phyloP scores from a whole-genome alignment of 2,797 vertebrate species.

The Coccyzus lansbergi region DNA sequence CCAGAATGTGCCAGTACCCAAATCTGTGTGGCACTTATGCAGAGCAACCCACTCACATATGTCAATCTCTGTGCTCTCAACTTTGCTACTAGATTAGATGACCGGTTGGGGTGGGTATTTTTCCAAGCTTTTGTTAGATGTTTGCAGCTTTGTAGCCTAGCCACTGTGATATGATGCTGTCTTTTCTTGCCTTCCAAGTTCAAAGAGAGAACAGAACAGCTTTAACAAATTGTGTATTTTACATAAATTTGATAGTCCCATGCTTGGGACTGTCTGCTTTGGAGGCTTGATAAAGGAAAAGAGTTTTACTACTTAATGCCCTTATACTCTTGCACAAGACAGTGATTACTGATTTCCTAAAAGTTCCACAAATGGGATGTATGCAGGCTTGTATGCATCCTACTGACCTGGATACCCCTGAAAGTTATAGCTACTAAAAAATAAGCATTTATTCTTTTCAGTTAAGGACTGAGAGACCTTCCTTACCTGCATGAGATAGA shows the following conservation, averaged over 20 bases:
- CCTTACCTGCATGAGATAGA: not conserved
- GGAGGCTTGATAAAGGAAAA: not conserved
- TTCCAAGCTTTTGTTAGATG: not conserved
- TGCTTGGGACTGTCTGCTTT: not conserved
- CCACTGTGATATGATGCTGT: not conserved
- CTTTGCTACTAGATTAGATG: not conserved
- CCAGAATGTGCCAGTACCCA: not conserved
- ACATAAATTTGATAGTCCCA: not conserved
- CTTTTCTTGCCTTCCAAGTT: not conserved
- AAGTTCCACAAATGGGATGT: not conserved
- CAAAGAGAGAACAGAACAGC: not conserved
- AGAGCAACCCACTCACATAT: constrained; percentile 11
- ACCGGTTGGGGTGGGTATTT: not conserved
- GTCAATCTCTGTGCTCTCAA: not conserved
- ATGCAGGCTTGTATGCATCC: not conserved
- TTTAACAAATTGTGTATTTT: not conserved
- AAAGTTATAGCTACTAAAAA: not conserved
- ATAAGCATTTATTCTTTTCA: not conserved
- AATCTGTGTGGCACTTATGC: not conserved
- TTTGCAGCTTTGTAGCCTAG: not conserved
- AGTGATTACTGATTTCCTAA: not conserved
- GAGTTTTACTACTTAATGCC: not conserved
- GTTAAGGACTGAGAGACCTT: not conserved
- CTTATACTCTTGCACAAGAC: not conserved
- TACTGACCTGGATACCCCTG: not conserved